A percentile compares a stretch with the other conserved stretches of the same genome.
Evolutionary conservation across 2,797 vertebrate species (phyloP).

Genomic region (Gallinago solitaria): DNA sequence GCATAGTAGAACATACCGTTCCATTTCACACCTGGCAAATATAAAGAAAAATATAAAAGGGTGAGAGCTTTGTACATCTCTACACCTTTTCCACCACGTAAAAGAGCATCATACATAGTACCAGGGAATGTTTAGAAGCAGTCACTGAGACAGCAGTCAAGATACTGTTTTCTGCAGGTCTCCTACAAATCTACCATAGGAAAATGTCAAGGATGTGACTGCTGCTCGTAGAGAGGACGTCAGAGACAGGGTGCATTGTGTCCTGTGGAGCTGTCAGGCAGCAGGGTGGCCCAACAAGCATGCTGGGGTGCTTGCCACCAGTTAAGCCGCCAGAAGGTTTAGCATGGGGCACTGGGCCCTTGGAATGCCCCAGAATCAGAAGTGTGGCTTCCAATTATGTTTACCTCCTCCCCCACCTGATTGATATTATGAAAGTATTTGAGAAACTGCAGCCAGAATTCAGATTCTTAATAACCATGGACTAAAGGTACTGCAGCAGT

Average conservation of each 20-base stretch:
- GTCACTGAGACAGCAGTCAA: neutral
- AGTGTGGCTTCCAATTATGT: neutral
- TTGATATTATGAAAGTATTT: neutral
- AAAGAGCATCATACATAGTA: neutral
- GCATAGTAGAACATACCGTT: neutral
- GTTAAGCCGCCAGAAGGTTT: neutral
- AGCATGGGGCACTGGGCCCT: neutral
- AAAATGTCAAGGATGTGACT: neutral
- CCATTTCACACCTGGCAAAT: neutral
- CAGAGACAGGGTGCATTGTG: neutral
- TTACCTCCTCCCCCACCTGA: neutral
- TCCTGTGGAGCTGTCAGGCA: neutral
- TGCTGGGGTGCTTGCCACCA: neutral
- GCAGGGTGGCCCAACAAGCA: neutral
- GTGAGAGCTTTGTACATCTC: neutral
- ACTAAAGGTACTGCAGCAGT: neutral
- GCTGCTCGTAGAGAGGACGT: neutral
- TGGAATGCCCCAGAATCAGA: neutral
- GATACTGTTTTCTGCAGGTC: neutral
- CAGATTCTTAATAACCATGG: neutral
- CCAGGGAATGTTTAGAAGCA: neutral
- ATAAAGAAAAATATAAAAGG: neutral
- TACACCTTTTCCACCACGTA: neutral
- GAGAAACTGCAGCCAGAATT: neutral
- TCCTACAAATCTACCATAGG: neutral